These are phyloP conservation scores for Passerina amoena DNA, from an alignment of 2,113 vertebrate genomes.

Conservation along the genomic window DNA sequence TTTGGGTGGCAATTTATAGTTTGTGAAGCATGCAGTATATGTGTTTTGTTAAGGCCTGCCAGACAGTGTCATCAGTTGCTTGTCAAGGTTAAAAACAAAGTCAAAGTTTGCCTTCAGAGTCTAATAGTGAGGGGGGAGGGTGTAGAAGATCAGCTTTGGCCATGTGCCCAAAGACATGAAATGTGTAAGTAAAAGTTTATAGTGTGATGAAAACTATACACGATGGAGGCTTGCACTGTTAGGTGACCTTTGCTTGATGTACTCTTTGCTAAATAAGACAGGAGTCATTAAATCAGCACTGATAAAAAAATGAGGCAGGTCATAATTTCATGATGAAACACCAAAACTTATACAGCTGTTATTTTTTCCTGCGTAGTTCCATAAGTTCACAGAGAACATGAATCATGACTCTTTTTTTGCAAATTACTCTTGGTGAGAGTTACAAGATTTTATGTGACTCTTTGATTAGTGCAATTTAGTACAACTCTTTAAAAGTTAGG, in stretches of 20 bases:
- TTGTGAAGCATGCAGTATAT: constrained; percentile 32
- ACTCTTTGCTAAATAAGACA: background rate
- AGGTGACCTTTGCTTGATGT: background rate
- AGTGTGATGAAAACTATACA: background rate
- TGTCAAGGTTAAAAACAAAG: background rate
- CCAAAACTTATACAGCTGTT: background rate
- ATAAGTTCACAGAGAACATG: background rate
- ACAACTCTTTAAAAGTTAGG: background rate
- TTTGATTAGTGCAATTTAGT: background rate
- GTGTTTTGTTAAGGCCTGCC: background rate
- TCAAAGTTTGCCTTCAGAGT: background rate
- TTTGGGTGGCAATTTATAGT: constrained; percentile 27
- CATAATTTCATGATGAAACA: background rate
- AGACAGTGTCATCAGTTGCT: background rate
- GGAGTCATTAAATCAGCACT: background rate
- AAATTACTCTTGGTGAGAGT: background rate
- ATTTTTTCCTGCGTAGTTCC: background rate
- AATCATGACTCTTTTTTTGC: background rate
- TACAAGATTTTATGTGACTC: background rate
- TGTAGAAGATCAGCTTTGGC: background rate
- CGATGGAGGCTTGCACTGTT: background rate
- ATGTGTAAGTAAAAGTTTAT: background rate
- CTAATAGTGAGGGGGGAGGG: background rate
- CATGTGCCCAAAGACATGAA: background rate
- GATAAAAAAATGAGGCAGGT: background rate